These are phyloP conservation scores for Catonia carolina DNA, from an alignment of 2,888 invertebrate genomes.

Conservation along the genomic window DNA sequence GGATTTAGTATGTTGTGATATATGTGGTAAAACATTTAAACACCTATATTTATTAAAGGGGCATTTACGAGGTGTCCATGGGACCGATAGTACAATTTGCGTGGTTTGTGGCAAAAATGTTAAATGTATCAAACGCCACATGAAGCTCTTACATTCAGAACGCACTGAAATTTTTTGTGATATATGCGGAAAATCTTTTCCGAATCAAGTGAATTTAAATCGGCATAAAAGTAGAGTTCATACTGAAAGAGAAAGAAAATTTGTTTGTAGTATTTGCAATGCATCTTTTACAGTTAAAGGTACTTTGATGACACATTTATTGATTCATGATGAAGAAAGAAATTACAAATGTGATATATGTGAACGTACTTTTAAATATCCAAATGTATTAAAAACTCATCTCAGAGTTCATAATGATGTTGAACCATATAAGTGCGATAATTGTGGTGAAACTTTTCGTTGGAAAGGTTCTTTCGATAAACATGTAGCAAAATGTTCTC, in stretches of 20 bases:
- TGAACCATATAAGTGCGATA: background rate
- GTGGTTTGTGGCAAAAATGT: background rate
- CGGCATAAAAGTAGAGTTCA: too few species aligned
- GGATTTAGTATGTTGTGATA: background rate
- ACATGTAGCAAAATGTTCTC: background rate
- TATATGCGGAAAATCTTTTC: too few species aligned
- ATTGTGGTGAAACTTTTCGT: constrained; percentile 10
- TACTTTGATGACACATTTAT: too few species aligned
- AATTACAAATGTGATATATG: too few species aligned
- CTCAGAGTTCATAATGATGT: constrained; percentile 5
- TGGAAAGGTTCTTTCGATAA: constrained; percentile 17
- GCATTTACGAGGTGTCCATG: too few species aligned
- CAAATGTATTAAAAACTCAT: constrained; percentile 4
- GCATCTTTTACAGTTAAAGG: background rate
- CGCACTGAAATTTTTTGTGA: too few species aligned
- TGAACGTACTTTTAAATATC: background rate
- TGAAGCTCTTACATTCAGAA: too few species aligned
- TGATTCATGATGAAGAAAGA: too few species aligned
- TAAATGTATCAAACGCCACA: too few species aligned
- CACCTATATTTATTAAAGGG: too few species aligned
- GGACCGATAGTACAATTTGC: background rate
- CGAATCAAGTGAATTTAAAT: too few species aligned
- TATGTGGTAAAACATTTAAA: background rate
- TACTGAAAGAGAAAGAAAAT: constrained; percentile 1
- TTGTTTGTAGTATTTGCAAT: constrained; percentile 12